Evolutionary conservation across 2,113 vertebrate genomes (phyloP), one percentile per base, ranked within the genome.

Genomic region (Zosterops pallidus): DNA sequence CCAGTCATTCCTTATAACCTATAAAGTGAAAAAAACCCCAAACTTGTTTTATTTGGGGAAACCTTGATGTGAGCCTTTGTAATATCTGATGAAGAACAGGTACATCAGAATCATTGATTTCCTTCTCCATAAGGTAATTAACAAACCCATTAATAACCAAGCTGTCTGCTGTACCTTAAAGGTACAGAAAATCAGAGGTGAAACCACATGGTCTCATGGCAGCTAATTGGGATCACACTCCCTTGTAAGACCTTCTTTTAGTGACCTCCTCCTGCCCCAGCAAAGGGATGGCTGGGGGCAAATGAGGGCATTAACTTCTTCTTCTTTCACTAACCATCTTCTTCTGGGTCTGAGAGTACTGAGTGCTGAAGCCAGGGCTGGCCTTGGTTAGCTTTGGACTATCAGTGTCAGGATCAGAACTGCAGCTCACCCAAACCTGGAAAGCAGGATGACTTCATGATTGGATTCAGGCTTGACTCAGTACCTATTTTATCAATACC

Each of bases 131-230:
- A 59, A 74, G 19, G 14, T 76, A 72, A 79, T 80, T 92, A 89
- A 50, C 21, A 82, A 49, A 42, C 17, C 24, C 18, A n/a, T 49
- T 85, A 72, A 80, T 67, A 83, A 55, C 16, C 23, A 85, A 76
- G 29, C 46, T 76, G 15, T 67, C 29, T 86, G 63, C 33, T 57
- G 2, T 76, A 24, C 37, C 31, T 63, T 76, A n/a, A 83, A 80
- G 37, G 6, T 37, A 55, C 23, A 16, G 20, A 44, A 87, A 62
- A 46, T 69, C 50, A 80, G 35, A 71, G 60, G 22, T 80, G 67
- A 44, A 23, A 28, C 12, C 24, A 19, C 19, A 15, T 0, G 1
- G 18, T 62, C 59, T 52, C 24, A 55, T 79, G 1, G 1, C 35
- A 64, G 28, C 10, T 95, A n/a, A 68, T 59, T 79, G 33, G 23